A percentile compares a stretch with the other conserved stretches of the same genome.
These are phyloP conservation scores for Dasypolia templi DNA, from an alignment of 2,888 invertebrate genomes.

Conservation along the genomic window DNA sequence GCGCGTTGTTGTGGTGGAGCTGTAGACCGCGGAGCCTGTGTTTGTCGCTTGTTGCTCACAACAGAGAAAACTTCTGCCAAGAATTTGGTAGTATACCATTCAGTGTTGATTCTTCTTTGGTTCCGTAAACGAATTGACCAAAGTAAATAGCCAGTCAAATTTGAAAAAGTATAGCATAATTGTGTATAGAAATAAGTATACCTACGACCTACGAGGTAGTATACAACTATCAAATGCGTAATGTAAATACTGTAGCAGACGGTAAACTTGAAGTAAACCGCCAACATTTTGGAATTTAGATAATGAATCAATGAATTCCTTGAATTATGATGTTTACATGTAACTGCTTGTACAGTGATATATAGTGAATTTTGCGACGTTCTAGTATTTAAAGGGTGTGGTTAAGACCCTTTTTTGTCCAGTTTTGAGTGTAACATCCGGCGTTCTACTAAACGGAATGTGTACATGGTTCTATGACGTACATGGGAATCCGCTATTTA, in stretches of 20 bases:
- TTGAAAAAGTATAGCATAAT: too few species aligned
- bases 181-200: too few species aligned
- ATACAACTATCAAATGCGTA: background rate
- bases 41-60: too few species aligned
- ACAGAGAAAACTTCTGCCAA: too few species aligned
- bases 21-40: too few species aligned
- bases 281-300: constrained; percentile 60
- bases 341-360: constrained; percentile 39
- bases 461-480: constrained; percentile 29
- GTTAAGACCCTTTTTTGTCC: background rate
- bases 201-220: background rate
- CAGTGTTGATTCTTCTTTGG: too few species aligned
- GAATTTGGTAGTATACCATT: too few species aligned
- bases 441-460: constrained; percentile 13
- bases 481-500: constrained; percentile 11
- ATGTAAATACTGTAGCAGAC: constrained; percentile 35
- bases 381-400: constrained; percentile 32
- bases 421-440: constrained; percentile 25
- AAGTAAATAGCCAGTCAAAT: too few species aligned
- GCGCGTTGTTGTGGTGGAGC: too few species aligned
- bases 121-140: too few species aligned
- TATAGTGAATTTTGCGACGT: constrained; percentile 4
- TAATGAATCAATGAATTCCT: constrained; percentile 67
- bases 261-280: constrained; percentile 11
- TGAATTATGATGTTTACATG: constrained; percentile 55